Percentiles rank a stretch among this genome's conserved stretches.
Evolutionary conservation across 1,140 invertebrate species (phyloP).

Genomic region (Lordiphosa mommai): DNA sequence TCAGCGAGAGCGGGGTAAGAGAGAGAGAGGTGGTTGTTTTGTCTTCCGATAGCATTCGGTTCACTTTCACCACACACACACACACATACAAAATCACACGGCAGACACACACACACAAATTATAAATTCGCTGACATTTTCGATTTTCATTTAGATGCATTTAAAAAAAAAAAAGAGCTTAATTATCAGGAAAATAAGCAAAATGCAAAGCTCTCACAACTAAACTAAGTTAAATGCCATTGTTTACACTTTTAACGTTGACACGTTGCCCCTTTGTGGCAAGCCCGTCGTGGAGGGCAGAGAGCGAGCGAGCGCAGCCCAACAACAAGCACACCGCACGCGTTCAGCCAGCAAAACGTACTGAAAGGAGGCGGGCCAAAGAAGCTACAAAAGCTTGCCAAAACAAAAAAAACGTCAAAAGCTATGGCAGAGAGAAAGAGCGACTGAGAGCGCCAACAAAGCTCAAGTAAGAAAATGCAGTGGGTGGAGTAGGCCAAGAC

Average conservation of each 20-base stretch:
- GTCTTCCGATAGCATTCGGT: conserved; percentile 32
- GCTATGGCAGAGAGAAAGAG: conserved; percentile 15
- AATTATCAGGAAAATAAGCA: conserved; percentile 44
- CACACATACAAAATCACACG: conserved; percentile 10
- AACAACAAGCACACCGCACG: conserved; percentile 33
- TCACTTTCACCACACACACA: conserved; percentile 62
- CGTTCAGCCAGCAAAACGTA: conserved; percentile 42
- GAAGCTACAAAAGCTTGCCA: conserved; percentile 3
- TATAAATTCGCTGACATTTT: conserved; percentile 58
- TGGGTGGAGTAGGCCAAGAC: neutral
- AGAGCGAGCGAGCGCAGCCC: conserved; percentile 16
- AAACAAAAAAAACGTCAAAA: conserved; percentile 50
- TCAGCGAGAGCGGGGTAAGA: neutral
- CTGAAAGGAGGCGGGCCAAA: conserved; percentile 33
- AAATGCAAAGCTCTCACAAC: neutral
- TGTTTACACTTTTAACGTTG: conserved; percentile 68
- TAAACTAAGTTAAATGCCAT: conserved; percentile 25
- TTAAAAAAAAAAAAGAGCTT: conserved; percentile 45
- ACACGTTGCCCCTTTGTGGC: conserved; percentile 69
- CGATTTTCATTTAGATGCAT: conserved; percentile 49
- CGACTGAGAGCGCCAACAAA: conserved; percentile 5
- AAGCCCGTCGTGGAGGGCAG: conserved; percentile 22
- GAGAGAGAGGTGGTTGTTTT: neutral
- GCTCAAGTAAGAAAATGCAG: neutral
- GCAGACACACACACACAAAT: conserved; percentile 39